phyloP scores from a whole-genome alignment of 2,113 vertebrate genomes.

The Tetrax tetrax region DNA sequence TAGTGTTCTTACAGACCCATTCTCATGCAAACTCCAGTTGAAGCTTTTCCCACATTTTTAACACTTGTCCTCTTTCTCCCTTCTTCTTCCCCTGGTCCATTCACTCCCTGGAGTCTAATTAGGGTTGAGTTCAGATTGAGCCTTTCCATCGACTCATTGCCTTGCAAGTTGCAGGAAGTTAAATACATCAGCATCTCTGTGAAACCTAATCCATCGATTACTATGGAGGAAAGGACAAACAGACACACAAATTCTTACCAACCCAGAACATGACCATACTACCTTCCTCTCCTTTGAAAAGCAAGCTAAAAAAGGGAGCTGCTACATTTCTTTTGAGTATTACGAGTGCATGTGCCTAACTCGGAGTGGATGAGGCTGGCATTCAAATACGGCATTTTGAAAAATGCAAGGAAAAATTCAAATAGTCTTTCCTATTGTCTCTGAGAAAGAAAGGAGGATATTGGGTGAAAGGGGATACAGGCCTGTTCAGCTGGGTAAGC shows the following conservation, averaged over 20 bases:
- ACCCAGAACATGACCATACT: background rate
- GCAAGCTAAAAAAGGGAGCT: background rate
- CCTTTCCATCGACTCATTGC: background rate
- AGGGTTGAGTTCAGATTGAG: background rate
- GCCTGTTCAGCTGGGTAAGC: background rate
- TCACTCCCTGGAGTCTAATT: conserved; percentile 37
- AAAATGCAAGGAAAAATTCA: background rate
- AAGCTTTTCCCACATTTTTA: background rate
- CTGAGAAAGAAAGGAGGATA: background rate
- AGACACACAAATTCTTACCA: background rate
- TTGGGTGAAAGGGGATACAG: background rate
- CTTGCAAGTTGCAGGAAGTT: conserved; percentile 4
- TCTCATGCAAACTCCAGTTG: background rate
- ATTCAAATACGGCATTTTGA: background rate
- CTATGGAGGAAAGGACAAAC: background rate
- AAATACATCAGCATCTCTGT: background rate
- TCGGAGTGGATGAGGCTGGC: background rate
- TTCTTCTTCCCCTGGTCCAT: background rate
- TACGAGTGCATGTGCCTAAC: background rate
- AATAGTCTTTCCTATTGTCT: background rate
- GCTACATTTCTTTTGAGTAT: background rate
- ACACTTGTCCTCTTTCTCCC: background rate
- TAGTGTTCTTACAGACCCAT: background rate
- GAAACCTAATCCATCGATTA: conserved; percentile 5
- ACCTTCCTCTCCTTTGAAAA: background rate